These are phyloP conservation scores for Drosophila nigricruria DNA, from an alignment of 2,888 invertebrate genomes.

Conservation along the genomic window DNA sequence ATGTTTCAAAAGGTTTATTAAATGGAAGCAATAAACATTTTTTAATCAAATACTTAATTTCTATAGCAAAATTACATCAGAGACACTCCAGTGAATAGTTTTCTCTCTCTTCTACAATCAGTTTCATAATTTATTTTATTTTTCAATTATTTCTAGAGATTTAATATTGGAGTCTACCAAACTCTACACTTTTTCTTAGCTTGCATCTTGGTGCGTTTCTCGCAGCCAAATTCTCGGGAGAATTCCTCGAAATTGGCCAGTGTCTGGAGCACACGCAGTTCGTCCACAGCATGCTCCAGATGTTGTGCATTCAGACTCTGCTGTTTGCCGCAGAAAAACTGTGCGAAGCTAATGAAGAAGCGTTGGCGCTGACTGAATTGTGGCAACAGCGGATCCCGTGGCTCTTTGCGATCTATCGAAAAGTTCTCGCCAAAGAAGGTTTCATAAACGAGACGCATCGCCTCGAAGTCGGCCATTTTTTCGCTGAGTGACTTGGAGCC, in stretches of 20 bases:
- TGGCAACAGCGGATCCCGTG: constrained; percentile 62
- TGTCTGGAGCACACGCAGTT: constrained; percentile 80
- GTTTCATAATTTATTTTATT: not conserved
- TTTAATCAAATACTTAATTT: no score
- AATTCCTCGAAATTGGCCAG: constrained; percentile 83
- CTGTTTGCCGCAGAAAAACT: constrained; percentile 81
- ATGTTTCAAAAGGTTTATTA: no score
- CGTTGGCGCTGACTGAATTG: constrained; percentile 78
- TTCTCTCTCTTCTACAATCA: not conserved
- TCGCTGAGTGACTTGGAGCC: constrained; percentile 78
- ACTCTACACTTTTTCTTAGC: constrained; percentile 76
- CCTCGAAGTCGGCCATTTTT: constrained; percentile 82
- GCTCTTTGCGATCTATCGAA: constrained; percentile 42
- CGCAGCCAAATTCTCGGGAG: constrained; percentile 76
- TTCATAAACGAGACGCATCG: constrained; percentile 80
- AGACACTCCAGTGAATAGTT: no score
- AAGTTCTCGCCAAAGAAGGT: constrained; percentile 69
- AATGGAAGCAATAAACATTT: not conserved
- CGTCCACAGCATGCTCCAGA: constrained; percentile 80
- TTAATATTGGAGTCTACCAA: constrained; percentile 62
- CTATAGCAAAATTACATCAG: no score
- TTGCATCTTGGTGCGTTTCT: constrained; percentile 79
- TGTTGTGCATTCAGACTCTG: constrained; percentile 65
- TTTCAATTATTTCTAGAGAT: not conserved
- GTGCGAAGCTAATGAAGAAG: constrained; percentile 82